Conservation (phyloP, 2,113 vertebrate species). For the Paralichthys olivaceus region DNA sequence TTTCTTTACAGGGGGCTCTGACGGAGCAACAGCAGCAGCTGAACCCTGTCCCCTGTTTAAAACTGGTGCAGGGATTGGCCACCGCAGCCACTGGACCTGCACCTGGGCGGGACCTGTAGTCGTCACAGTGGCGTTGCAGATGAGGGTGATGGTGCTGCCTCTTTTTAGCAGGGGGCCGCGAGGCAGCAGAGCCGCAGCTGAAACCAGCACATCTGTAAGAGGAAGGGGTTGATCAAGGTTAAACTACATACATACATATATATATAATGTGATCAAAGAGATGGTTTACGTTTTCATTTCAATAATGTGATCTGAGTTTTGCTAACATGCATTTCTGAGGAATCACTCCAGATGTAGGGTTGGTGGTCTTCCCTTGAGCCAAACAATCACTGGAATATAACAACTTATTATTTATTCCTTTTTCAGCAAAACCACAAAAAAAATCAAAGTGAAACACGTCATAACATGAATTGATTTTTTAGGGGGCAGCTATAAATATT, state of each 20-base stretch:
- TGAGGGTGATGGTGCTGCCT: conserved; percentile 84
- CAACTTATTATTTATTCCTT: neutral
- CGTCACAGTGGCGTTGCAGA: conserved; percentile 86
- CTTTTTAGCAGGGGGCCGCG: conserved; percentile 82
- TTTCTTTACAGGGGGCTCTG: neutral
- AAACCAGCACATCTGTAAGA: conserved; percentile 82
- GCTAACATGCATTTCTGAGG: neutral
- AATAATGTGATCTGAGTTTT: neutral
- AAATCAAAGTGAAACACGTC: neutral
- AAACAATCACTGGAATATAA: neutral
- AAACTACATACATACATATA: neutral
- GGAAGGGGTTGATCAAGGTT: neutral
- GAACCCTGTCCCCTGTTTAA: conserved; percentile 1
- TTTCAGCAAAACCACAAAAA: neutral
- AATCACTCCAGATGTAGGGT: neutral
- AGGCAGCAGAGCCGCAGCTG: conserved; percentile 76
- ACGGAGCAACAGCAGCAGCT: fast-evolving
- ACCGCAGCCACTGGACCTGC: conserved; percentile 86
- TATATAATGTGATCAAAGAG: neutral
- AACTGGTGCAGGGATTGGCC: conserved; percentile 49
- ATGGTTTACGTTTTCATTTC: neutral
- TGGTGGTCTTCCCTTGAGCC: neutral
- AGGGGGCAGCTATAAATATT: neutral
- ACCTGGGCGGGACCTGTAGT: conserved; percentile 79
- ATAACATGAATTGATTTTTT: neutral